Evolutionary conservation across 2,888 invertebrate species (phyloP).

Genomic region (Sepiola atlantica): DNA sequence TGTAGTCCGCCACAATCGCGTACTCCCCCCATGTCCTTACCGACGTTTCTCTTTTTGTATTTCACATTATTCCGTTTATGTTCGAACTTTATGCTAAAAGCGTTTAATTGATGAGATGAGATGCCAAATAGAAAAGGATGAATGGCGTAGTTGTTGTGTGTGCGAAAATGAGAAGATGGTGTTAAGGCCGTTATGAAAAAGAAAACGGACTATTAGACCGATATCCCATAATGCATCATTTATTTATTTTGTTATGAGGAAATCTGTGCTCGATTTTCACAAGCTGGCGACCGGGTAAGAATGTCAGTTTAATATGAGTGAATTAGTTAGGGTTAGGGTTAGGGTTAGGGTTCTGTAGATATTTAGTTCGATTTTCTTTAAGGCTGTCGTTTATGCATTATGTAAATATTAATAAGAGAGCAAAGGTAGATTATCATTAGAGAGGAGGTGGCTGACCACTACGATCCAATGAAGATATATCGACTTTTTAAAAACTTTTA

Average conservation of each 20-base stretch:
- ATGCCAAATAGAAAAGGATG: neutral
- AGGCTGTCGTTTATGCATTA: no score
- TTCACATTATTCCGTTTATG: neutral
- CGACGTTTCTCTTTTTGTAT: neutral
- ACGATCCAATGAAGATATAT: no score
- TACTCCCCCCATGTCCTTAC: neutral
- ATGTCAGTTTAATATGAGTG: neutral
- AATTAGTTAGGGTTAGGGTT: no score
- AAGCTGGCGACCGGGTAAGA: neutral
- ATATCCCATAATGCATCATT: neutral
- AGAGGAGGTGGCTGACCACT: no score
- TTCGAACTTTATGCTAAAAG: neutral
- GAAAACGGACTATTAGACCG: neutral
- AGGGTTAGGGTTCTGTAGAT: no score
- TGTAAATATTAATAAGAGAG: no score
- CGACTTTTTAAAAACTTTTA: no score
- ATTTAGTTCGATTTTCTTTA: no score
- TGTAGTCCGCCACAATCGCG: neutral
- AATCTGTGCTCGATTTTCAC: constrained; percentile 32
- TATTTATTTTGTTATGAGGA: neutral
- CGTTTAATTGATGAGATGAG: neutral
- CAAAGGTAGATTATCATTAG: no score
- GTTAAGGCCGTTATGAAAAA: neutral
- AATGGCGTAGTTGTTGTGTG: neutral
- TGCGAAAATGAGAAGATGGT: neutral